A percentile compares a stretch with the other conserved stretches of the same genome.
phyloP scores from a whole-genome alignment of 2,113 vertebrate species.

The Tauraco erythrolophus region DNA sequence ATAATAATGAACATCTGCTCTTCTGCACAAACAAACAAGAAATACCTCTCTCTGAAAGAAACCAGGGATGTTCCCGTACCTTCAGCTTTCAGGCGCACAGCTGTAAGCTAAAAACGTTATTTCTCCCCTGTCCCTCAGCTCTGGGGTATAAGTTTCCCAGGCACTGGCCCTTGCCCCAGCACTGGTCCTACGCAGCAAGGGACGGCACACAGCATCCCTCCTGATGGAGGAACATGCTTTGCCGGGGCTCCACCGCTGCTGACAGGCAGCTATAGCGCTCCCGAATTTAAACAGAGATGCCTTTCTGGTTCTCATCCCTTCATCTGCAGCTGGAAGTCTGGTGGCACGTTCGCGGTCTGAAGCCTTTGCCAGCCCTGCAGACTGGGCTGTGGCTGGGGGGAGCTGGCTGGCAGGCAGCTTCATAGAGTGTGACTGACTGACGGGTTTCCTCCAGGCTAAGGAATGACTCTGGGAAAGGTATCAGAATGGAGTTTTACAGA shows the following conservation, averaged over 20 bases:
- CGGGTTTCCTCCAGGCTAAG: not conserved
- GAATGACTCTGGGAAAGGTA: not conserved
- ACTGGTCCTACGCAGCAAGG: accelerated
- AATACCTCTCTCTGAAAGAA: not conserved
- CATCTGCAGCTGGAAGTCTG: not conserved
- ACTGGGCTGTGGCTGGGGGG: not conserved
- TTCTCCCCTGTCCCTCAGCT: not conserved
- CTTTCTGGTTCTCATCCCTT: not conserved
- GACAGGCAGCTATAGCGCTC: not conserved
- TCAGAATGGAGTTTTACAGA: not conserved
- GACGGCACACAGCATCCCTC: not conserved
- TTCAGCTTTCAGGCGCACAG: not conserved
- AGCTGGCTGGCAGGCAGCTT: not conserved
- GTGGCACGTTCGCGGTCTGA: not conserved
- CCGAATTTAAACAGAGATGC: not conserved
- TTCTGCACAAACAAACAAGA: not conserved
- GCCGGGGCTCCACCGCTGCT: not conserved
- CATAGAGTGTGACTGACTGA: not conserved
- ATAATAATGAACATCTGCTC: slow-evolving; percentile 29
- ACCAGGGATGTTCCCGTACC: not conserved
- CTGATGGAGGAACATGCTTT: not conserved
- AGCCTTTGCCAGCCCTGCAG: not conserved
- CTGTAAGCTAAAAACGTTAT: not conserved
- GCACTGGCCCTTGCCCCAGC: not conserved
- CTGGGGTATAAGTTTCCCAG: not conserved